These are phyloP conservation scores for Euura lappo DNA, from an alignment of 1,140 invertebrate genomes.

Conservation along the genomic window DNA sequence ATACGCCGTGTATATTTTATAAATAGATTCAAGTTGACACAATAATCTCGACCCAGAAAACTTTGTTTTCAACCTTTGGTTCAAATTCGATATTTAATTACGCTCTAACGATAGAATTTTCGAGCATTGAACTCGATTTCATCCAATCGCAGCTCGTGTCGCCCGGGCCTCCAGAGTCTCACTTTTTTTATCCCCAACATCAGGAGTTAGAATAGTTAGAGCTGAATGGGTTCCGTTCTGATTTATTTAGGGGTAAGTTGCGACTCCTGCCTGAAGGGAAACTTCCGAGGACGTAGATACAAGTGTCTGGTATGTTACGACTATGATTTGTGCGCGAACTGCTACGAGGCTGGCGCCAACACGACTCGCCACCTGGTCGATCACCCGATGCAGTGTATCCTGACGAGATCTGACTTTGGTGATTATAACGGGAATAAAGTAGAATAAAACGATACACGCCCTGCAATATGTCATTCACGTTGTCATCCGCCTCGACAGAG, in stretches of 20 bases:
- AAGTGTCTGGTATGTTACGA: slow-evolving; percentile 99
- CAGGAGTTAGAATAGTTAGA: too few species aligned
- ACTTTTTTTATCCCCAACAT: too few species aligned
- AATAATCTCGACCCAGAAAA: slow-evolving; percentile 20
- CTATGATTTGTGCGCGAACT: slow-evolving; percentile 97
- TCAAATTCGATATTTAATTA: too few species aligned
- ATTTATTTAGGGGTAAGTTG: slow-evolving; percentile 88
- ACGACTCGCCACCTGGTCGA: slow-evolving; percentile 92
- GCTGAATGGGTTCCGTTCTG: too few species aligned
- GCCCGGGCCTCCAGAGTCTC: too few species aligned
- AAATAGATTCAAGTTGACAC: slow-evolving; percentile 24
- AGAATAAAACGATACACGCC: too few species aligned
- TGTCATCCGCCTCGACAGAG: slow-evolving; percentile 62
- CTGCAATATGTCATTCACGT: neutral
- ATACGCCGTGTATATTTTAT: slow-evolving; percentile 1
- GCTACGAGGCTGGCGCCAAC: slow-evolving; percentile 93
- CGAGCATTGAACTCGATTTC: too few species aligned
- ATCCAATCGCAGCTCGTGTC: too few species aligned
- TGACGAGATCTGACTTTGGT: slow-evolving; percentile 96
- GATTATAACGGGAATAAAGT: slow-evolving; percentile 47
- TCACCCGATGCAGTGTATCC: slow-evolving; percentile 98
- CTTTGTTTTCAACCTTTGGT: neutral
- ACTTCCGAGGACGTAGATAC: slow-evolving; percentile 95
- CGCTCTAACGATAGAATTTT: too few species aligned
- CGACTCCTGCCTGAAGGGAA: slow-evolving; percentile 98